These are phyloP conservation scores for Indicator maculatus DNA, from an alignment of 2,113 vertebrate species.

Conservation along the genomic window DNA sequence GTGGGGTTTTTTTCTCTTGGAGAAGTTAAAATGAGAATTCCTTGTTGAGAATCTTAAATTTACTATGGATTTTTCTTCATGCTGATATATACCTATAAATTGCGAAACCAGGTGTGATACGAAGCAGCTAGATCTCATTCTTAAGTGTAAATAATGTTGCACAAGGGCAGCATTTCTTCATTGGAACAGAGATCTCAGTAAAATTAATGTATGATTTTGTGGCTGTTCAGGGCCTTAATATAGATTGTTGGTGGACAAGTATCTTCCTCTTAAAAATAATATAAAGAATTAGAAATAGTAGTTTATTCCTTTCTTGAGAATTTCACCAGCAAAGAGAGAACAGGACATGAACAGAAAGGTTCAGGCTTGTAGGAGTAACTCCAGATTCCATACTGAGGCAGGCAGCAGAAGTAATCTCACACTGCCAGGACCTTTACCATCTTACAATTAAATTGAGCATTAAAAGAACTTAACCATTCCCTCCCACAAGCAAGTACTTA, in stretches of 20 bases:
- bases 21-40: not conserved
- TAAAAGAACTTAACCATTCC: not conserved
- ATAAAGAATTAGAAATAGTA: not conserved
- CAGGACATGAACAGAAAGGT: not conserved
- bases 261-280: not conserved
- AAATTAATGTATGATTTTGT: not conserved
- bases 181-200: not conserved
- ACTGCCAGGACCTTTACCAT: not conserved
- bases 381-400: not conserved
- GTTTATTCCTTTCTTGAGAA: not conserved
- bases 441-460: not conserved
- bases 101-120: not conserved
- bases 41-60: not conserved
- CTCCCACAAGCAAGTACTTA: not conserved
- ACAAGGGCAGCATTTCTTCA: not conserved
- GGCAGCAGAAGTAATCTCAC: not conserved
- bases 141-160: not conserved
- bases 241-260: not conserved
- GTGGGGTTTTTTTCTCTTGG: not conserved
- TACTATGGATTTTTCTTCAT: not conserved
- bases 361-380: not conserved
- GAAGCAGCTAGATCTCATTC: not conserved
- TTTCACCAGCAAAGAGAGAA: not conserved
- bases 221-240: not conserved
- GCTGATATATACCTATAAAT: not conserved